Evolutionary conservation across 53 echinoderm and acorn worm genomes (phyloP).

Genomic region (Crossaster papposus): DNA sequence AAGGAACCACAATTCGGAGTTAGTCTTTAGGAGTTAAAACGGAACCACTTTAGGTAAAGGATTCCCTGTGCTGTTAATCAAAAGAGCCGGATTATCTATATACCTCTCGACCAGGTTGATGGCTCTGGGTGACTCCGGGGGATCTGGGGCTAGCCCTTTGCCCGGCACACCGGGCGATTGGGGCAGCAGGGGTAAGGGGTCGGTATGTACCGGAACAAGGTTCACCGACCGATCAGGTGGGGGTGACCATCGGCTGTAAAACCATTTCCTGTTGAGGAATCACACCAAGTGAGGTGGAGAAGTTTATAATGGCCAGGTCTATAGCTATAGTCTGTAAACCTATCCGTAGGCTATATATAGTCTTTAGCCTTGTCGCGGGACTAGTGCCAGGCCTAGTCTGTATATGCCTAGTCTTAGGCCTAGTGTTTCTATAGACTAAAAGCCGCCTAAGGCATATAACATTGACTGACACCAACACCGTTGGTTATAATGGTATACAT

Average conservation of each 20-base stretch:
- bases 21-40: not conserved
- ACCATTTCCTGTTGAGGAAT: not conserved
- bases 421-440: too few relatives aligned
- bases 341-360: too few relatives aligned
- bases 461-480: too few relatives aligned
- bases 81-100: too few relatives aligned
- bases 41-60: not conserved
- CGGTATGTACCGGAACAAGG: not conserved
- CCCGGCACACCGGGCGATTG: not conserved
- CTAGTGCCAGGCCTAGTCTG: too few relatives aligned
- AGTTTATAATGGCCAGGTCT: too few relatives aligned
- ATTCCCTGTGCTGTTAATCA: not conserved
- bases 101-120: not conserved
- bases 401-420: too few relatives aligned
- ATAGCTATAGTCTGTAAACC: too few relatives aligned
- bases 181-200: not conserved
- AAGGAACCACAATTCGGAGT: not conserved
- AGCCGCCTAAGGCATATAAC: too few relatives aligned
- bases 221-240: not conserved
- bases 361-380: too few relatives aligned
- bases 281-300: too few relatives aligned
- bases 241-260: conserved; percentile 9
- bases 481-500: too few relatives aligned
- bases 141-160: not conserved
- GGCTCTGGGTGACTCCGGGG: not conserved